A percentile compares a stretch with the other conserved stretches of the same genome.
phyloP scores from a whole-genome alignment of 2,113 vertebrate genomes.

The Actinemys pallida region DNA sequence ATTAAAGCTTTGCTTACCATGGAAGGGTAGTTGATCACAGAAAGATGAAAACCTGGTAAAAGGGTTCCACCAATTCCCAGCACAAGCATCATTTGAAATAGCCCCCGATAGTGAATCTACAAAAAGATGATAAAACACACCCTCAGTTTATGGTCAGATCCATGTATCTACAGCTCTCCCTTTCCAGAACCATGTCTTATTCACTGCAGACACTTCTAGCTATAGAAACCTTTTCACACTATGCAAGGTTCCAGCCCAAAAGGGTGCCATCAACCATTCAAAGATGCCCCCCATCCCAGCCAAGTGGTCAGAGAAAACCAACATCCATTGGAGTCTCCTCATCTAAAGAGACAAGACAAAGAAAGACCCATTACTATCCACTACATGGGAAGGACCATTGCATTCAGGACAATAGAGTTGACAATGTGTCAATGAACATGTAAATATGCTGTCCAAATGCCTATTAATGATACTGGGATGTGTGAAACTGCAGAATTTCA shows the following conservation, averaged over 20 bases:
- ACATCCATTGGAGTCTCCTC: neutral
- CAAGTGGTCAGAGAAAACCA: neutral
- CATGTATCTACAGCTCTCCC: neutral
- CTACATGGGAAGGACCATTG: neutral
- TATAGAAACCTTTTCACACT: neutral
- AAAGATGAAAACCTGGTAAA: constrained; percentile 82
- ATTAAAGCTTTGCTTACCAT: constrained; percentile 72
- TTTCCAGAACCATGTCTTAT: neutral
- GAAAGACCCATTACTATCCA: neutral
- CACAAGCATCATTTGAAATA: constrained; percentile 65
- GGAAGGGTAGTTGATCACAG: constrained; percentile 85
- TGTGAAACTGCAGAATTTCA: neutral
- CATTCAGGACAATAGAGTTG: neutral
- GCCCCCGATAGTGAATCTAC: constrained; percentile 58
- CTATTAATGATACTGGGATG: neutral
- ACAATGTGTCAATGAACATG: neutral
- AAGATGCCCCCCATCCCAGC: neutral
- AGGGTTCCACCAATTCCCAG: constrained; percentile 85
- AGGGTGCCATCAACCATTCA: neutral
- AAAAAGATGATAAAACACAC: neutral
- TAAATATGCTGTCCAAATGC: neutral
- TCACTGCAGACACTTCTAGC: neutral
- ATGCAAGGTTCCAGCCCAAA: neutral
- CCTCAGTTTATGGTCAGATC: neutral
- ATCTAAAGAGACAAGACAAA: neutral